Conservation (phyloP, 2,797 vertebrate species). For the Acanthis flammea region DNA sequence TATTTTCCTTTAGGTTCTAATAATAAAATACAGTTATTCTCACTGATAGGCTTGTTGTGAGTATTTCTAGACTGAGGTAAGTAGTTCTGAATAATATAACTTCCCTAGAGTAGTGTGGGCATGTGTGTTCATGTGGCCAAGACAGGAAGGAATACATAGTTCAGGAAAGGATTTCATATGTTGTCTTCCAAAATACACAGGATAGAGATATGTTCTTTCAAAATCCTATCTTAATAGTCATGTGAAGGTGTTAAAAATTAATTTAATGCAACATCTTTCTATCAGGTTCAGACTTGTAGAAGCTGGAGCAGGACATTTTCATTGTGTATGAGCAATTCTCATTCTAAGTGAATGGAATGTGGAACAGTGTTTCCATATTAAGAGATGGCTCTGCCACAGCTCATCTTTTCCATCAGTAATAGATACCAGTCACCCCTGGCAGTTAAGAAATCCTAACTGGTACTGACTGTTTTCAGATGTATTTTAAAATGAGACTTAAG, state of each 20-base stretch:
- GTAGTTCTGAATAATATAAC: neutral
- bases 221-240: neutral
- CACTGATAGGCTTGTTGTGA: neutral
- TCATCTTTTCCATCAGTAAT: slow-evolving; percentile 27
- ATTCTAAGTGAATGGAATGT: neutral
- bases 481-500: neutral
- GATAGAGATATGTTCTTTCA: neutral
- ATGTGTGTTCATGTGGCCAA: neutral
- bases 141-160: neutral
- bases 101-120: neutral
- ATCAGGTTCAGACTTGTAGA: neutral
- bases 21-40: neutral
- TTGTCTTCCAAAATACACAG: neutral
- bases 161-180: neutral
- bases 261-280: neutral
- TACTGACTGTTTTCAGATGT: neutral
- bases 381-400: neutral
- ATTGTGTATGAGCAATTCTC: neutral
- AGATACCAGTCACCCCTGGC: neutral
- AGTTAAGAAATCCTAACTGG: neutral
- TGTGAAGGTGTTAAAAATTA: neutral
- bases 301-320: neutral
- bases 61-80: neutral
- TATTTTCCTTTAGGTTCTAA: neutral
- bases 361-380: neutral